Evolutionary conservation across 2,797 vertebrate species (phyloP).

Genomic region (Heterohyrax brucei): DNA sequence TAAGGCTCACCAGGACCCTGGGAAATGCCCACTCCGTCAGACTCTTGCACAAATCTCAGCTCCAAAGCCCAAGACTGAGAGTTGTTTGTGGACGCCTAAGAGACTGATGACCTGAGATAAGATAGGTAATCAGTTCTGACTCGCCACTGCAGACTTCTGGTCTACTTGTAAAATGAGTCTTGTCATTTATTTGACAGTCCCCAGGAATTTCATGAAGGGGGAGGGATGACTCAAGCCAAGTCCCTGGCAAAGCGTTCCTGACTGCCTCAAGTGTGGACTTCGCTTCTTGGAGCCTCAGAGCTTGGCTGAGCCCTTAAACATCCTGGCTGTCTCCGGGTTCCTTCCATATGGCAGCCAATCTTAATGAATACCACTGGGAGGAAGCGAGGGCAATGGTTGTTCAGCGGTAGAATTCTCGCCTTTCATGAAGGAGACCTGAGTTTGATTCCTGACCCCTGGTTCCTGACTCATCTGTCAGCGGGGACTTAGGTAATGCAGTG

Average conservation of each 20-base stretch:
- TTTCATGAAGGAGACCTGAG: not conserved
- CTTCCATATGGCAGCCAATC: not conserved
- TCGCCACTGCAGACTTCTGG: conserved; percentile 91
- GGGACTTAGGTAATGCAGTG: not conserved
- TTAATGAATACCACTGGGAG: not conserved
- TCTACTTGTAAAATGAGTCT: conserved; percentile 91
- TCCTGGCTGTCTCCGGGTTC: not conserved
- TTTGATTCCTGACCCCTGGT: not conserved
- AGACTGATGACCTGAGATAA: conserved; percentile 91
- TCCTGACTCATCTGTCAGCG: not conserved
- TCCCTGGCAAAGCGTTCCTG: conserved; percentile 49
- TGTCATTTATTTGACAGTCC: conserved; percentile 92
- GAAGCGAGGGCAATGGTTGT: not conserved
- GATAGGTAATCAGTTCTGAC: conserved; percentile 90
- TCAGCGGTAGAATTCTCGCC: not conserved
- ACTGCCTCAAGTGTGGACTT: conserved; percentile 60
- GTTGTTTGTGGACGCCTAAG: conserved; percentile 90
- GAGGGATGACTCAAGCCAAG: conserved; percentile 79
- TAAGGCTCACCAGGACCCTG: conserved; percentile 71
- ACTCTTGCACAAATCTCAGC: conserved; percentile 70
- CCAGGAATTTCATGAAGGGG: conserved; percentile 88
- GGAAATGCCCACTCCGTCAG: conserved; percentile 81
- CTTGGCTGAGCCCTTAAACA: not conserved
- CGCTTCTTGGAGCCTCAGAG: not conserved
- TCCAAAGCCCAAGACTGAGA: conserved; percentile 82